These are phyloP conservation scores for Drosophila monieri DNA, from an alignment of 2,888 invertebrate species.

Conservation along the genomic window DNA sequence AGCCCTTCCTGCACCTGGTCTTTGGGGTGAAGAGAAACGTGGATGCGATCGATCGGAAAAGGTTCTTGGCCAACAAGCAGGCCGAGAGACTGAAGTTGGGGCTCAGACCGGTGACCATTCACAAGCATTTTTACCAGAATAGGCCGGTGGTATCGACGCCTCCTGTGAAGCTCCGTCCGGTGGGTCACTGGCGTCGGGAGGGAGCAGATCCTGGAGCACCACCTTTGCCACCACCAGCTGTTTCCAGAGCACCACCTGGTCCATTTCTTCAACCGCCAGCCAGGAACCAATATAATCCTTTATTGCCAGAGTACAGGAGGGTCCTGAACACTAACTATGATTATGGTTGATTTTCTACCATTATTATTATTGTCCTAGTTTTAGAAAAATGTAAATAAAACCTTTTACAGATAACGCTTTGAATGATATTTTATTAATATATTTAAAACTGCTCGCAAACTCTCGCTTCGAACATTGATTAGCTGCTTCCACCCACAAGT, in stretches of 20 bases:
- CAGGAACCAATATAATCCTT: slow-evolving; percentile 47
- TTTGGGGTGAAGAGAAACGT: slow-evolving; percentile 78
- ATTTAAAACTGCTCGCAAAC: background rate
- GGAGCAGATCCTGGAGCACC: background rate
- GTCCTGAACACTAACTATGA: slow-evolving; percentile 26
- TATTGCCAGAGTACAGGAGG: slow-evolving; percentile 48
- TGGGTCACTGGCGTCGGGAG: slow-evolving; percentile 50
- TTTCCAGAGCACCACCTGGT: background rate
- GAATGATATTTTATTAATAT: background rate
- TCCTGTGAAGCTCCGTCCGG: slow-evolving; percentile 46
- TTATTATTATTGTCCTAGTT: background rate
- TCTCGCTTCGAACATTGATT: background rate
- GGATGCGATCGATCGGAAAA: slow-evolving; percentile 65
- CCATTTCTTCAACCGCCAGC: background rate
- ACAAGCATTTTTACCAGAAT: slow-evolving; percentile 80
- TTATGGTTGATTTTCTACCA: slow-evolving; percentile 3
- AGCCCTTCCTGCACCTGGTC: slow-evolving; percentile 74
- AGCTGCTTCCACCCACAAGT: background rate
- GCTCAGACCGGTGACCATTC: slow-evolving; percentile 79
- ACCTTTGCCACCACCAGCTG: background rate
- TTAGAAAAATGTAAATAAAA: background rate
- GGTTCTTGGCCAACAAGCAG: slow-evolving; percentile 58
- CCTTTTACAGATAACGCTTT: background rate
- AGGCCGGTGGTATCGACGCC: slow-evolving; percentile 55
- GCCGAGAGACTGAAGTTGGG: slow-evolving; percentile 66